phyloP scores from a whole-genome alignment of 2,888 invertebrate species.

The Lasioglossum pauxillum region DNA sequence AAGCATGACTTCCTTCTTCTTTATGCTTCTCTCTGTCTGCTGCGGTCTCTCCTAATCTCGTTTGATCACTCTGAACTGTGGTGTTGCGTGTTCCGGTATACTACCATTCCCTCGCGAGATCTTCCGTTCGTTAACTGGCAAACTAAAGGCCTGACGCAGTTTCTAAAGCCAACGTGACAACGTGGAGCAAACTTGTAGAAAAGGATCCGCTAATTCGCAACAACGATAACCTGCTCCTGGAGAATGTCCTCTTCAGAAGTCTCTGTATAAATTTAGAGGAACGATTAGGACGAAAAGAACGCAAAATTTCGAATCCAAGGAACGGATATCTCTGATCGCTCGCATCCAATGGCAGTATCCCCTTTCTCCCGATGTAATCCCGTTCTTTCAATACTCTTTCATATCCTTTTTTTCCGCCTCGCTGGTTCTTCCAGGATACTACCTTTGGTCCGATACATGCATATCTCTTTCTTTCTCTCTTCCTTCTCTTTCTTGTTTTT shows the following conservation, averaged over 20 bases:
- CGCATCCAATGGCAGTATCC: conserved; percentile 16
- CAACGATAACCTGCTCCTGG: background rate
- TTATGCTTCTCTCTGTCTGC: conserved; percentile 9
- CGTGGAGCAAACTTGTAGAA: background rate
- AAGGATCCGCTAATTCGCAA: background rate
- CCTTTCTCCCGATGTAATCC: background rate
- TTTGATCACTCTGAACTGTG: conserved; percentile 73
- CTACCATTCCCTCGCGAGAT: conserved; percentile 31
- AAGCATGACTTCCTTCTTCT: conserved; percentile 32
- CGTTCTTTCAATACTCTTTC: background rate
- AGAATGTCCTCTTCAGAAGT: background rate
- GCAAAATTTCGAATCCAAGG: background rate
- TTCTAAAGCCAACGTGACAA: conserved; percentile 8
- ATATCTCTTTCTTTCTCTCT: conserved; percentile 25
- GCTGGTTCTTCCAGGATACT: conserved; percentile 21
- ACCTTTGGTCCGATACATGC: conserved; percentile 74
- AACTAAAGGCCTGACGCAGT: conserved; percentile 18
- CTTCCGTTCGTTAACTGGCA: conserved; percentile 26
- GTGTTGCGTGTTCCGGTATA: conserved; percentile 76
- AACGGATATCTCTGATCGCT: background rate
- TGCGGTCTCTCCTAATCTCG: conserved; percentile 54
- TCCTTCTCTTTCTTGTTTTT: background rate
- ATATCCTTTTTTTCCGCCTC: background rate
- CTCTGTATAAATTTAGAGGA: background rate
- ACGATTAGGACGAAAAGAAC: background rate